Conservation (phyloP, 2,888 invertebrate species). For the Holacanthella duospinosa region DNA sequence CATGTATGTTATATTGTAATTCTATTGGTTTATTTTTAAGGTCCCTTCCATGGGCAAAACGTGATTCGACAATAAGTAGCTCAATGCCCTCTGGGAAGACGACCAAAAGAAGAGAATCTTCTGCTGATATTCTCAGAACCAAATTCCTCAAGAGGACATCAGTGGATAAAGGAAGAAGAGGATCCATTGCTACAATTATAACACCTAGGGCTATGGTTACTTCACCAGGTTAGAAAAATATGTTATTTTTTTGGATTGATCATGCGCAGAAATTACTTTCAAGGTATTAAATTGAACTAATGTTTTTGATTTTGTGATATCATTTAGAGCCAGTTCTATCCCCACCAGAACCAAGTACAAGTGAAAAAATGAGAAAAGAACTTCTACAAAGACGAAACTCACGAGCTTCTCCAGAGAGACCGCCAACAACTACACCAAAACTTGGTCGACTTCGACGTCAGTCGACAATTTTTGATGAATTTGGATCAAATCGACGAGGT, state of each 20-base stretch:
- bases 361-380: conserved; percentile 38
- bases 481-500: conserved; percentile 37
- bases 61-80: conserved; percentile 38
- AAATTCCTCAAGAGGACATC: conserved; percentile 42
- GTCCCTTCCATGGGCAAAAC: conserved; percentile 36
- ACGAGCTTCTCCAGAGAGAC: conserved; percentile 41
- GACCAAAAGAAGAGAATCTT: conserved; percentile 69
- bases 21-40: conserved; percentile 41
- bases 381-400: conserved; percentile 39
- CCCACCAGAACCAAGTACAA: conserved; percentile 34
- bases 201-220: conserved; percentile 30
- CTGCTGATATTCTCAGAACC: conserved; percentile 68
- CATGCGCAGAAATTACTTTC: neutral
- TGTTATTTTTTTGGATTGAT: neutral
- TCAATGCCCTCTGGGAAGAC: conserved; percentile 26
- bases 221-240: conserved; percentile 34
- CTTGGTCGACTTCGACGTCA: conserved; percentile 67
- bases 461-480: conserved; percentile 77
- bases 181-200: conserved; percentile 28
- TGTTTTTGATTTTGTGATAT: neutral
- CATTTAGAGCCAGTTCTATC: conserved; percentile 28
- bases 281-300: neutral
- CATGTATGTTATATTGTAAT: neutral
- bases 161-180: conserved; percentile 34
- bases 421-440: conserved; percentile 39